These are phyloP conservation scores for Pocota personata DNA, from an alignment of 2,888 invertebrate genomes.

Conservation along the genomic window DNA sequence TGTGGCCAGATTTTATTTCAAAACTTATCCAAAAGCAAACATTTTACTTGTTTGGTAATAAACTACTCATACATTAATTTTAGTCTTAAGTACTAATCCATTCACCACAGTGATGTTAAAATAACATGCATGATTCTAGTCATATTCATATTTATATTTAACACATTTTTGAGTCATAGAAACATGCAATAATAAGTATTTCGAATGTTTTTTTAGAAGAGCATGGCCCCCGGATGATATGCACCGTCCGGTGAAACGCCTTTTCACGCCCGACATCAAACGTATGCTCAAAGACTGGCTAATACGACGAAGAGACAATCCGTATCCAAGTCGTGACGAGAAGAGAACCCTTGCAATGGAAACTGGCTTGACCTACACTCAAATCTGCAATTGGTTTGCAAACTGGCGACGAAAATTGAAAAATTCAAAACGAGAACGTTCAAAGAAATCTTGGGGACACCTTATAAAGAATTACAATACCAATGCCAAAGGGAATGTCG, in stretches of 20 bases:
- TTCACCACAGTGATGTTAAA: neutral
- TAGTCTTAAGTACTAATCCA: constrained; percentile 11
- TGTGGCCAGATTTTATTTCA: constrained; percentile 61
- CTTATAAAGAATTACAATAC: constrained; percentile 88
- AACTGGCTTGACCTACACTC: constrained; percentile 90
- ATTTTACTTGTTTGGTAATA: constrained; percentile 71
- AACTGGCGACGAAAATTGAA: constrained; percentile 91
- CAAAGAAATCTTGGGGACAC: constrained; percentile 89
- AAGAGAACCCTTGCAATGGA: constrained; percentile 89
- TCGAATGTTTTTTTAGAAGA: constrained; percentile 77
- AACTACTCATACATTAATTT: constrained; percentile 58
- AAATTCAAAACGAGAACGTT: constrained; percentile 88
- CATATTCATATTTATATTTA: neutral
- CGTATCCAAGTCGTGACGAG: constrained; percentile 90
- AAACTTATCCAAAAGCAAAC: constrained; percentile 56
- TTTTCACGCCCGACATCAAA: constrained; percentile 92
- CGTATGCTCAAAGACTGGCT: constrained; percentile 91
- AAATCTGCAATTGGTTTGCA: constrained; percentile 92
- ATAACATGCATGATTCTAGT: constrained; percentile 33
- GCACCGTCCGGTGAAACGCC: constrained; percentile 86
- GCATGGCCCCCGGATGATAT: constrained; percentile 83
- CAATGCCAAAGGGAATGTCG: constrained; percentile 90
- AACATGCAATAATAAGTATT: neutral
- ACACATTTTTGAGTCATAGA: neutral
- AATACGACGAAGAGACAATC: constrained; percentile 89